Evolutionary conservation across 2,113 vertebrate species (phyloP), one percentile per base, ranked within the genome.

Genomic region (Thalassoma bifasciatum): DNA sequence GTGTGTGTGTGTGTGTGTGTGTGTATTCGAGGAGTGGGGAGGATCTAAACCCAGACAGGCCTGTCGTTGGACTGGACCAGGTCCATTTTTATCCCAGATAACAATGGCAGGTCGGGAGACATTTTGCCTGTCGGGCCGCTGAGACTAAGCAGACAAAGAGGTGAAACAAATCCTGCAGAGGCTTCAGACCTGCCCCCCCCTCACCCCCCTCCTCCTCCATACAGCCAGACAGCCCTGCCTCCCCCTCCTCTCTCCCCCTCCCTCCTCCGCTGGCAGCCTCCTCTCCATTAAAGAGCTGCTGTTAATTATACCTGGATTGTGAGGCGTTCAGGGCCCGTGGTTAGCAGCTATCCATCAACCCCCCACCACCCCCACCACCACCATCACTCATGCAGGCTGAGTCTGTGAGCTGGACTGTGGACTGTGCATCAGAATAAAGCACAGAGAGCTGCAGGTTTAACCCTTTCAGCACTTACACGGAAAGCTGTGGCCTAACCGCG

Each of bases 101-200:
- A 88, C 88, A 91, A 88, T 85, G 74, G 44, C 75, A 72, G 75
- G 77, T 81, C 58, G 40, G 67, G 73, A 84, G 82, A 88, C 78
- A 86, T 76, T 88, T 86, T 89, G 75, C 62, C 84, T 78, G 58
- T 85, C 81, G 66, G 68, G 87, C 62, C 88, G 93, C 64, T 91
- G 90, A 91, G 92, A 83, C 88, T 79, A 87, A 74, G 79, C 81
- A 86, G 86, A 86, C 84, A 87, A 88, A 91, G 82, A 91, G 86
- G 89, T 94, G 94, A 94, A 94, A 94, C 87, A 94, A 93, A 90
- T 87, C 89, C 91, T 91, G 91, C 92, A 89, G 71, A 72, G 93
- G 81, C 87, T 87, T 85, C 93, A 95, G 94, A 93, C 92, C 91
- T 92, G 92, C 92, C 91, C 90, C 92, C 90, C 88, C 92, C 94